Evolutionary conservation across 2,888 invertebrate genomes (phyloP), one percentile per base, ranked within the genome.

Genomic region (Mayetiola destructor): DNA sequence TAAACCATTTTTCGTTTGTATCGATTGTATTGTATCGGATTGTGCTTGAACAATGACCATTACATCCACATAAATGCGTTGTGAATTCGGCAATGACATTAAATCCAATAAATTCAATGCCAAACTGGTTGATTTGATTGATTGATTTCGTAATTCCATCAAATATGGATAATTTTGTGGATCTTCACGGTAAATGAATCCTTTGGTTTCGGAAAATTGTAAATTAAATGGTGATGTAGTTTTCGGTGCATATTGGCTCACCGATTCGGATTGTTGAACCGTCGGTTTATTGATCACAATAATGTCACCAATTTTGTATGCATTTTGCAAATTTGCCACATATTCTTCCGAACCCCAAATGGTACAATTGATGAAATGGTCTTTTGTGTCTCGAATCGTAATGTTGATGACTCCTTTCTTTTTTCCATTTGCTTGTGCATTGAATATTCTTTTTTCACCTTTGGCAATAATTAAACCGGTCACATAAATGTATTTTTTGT

Each of bases 401-500:
- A 87, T 85, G 57, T 80, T 82, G 73, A 84, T 84, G 1, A 88
- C 87, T n/a, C 80, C 84, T 61, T 80, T 77, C 30, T 73, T 70
- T 58, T 77, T 76, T 21, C 73, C 73, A 61, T 71, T 57, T 2
- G 12, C n/a, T 8, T 65, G 68, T 32, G 65, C 63, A 23, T 64
- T 56, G 57, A 71, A 71, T 0, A 66, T 56, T 58, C 77, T 76
- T 2, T 82, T 78, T 61, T 75, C 75, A 62, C 77, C 79, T 71
- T 84, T 85, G 2, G 78, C 80, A 61, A 84, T 82, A 48, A 84
- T 76, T 27, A 82, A n/a, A n/a, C n/a, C n/a, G n/a, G n/a, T n/a
- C n/a, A n/a, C n/a, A n/a, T n/a, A n/a, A n/a, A n/a, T n/a, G n/a
- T n/a, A n/a, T n/a, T n/a, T n/a, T n/a, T n/a, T n/a, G n/a, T n/a